Conservation (phyloP, 2,797 vertebrate genomes). For the Lerista edwardsae region DNA sequence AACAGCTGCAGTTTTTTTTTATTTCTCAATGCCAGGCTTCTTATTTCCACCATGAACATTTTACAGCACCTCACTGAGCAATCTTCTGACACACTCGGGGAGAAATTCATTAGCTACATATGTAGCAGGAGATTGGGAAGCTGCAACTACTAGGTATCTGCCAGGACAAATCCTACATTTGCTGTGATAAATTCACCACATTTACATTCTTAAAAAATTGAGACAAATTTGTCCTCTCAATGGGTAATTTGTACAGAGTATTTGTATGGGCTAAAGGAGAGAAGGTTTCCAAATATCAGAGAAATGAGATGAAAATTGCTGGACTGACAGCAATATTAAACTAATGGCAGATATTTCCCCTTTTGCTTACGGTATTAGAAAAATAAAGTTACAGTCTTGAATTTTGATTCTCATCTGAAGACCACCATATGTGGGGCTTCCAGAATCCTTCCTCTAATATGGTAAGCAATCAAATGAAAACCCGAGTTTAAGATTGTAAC, state of each 20-base stretch:
- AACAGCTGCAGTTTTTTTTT: neutral
- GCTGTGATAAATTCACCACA: too few relatives aligned
- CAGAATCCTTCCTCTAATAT: neutral
- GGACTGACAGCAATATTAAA: neutral
- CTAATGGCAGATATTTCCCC: too few relatives aligned
- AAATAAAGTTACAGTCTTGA: neutral
- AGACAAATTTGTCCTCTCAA: neutral
- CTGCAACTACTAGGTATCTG: neutral
- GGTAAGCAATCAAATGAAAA: neutral
- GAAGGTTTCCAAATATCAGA: neutral
- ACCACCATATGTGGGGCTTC: neutral
- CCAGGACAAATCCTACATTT: neutral
- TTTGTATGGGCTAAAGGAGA: neutral
- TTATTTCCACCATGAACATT: neutral
- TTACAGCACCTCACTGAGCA: neutral
- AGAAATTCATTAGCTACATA: neutral
- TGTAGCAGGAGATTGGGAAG: neutral
- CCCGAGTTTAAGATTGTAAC: neutral
- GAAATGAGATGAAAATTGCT: neutral
- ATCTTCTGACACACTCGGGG: neutral
- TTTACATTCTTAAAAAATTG: neutral
- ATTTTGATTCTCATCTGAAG: neutral
- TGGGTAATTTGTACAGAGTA: neutral
- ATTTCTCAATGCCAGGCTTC: neutral
- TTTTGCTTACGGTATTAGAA: neutral